Conservation (phyloP, 2,113 vertebrate genomes). For the Salvelinus alpinus region DNA sequence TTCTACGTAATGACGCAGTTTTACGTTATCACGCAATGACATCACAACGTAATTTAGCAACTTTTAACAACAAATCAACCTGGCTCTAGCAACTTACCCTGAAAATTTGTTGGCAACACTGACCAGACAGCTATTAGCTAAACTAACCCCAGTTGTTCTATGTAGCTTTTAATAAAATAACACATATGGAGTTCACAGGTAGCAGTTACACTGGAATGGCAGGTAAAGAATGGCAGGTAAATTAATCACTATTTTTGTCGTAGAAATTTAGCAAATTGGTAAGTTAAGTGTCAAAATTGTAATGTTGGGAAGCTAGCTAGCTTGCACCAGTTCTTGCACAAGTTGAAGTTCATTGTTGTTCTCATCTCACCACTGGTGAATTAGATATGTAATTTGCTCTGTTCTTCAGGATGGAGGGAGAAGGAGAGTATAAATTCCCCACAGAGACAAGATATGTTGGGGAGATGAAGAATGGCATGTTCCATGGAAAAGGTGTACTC, state of each 20-base stretch:
- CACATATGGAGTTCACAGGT: constrained; percentile 76
- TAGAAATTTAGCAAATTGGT: no score
- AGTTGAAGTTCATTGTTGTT: no score
- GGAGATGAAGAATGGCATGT: constrained; percentile 84
- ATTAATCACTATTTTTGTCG: neutral
- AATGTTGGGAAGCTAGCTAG: neutral
- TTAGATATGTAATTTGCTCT: neutral
- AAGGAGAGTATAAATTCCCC: constrained; percentile 80
- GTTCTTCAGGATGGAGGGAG: constrained; percentile 86
- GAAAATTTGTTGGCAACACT: no score
- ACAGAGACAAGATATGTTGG: constrained; percentile 84
- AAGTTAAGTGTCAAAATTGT: neutral
- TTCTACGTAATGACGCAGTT: no score
- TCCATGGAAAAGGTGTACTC: constrained; percentile 86
- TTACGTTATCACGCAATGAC: no score
- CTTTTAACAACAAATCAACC: no score
- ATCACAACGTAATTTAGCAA: no score
- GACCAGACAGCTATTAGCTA: neutral
- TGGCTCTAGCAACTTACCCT: no score
- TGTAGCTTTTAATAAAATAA: neutral
- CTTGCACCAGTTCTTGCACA: no score
- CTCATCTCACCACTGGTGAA: neutral
- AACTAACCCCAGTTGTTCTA: neutral
- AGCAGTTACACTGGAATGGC: constrained; percentile 78
- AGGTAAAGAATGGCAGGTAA: constrained; percentile 78